Evolutionary conservation across 2,888 invertebrate species (phyloP), one percentile per base, ranked within the genome.

Genomic region (Diaprepes abbreviatus): DNA sequence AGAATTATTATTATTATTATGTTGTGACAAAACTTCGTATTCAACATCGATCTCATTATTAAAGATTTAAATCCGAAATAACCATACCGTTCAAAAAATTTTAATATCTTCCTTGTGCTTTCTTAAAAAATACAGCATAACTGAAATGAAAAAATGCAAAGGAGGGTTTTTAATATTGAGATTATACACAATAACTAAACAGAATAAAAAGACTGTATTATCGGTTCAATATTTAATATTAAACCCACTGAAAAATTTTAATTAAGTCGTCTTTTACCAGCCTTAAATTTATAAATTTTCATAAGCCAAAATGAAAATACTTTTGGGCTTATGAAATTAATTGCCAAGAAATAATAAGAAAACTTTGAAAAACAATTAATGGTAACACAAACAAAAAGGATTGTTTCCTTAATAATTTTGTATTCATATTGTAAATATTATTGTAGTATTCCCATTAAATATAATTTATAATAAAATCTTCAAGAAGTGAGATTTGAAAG

Each of bases 241-340:
- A 48, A 24, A 28, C 48, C 45, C 19, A 12, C 24, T 12, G 48
- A 14, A 28, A 48, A 48, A 7, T 48, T 48, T 48, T 48, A 48
- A 48, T 48, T 48, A 48, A 24, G 24, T 7, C 48, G 28, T 12
- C 48, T 28, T 48, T 43, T 19, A n/a, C 48, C 24, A 48, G 12
- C 48, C 45, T 3, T 12, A 48, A 48, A 40, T 38, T 58, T 58
- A 45, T 59, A 45, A 43, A 59, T 45, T 45, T 45, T 59, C 59
- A 19, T 45, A 43, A 57, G 33, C 38, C 38, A n/a, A 38, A 57
- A 57, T 57, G 38, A 57, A 57, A 57, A 40, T 57, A 57, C 28
- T 57, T 57, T 28, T 14, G 14, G n/a, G 17, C 40, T 40, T 40
- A 28, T 21, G 10, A 58, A 58, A 58, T 58, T 58, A 58, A 58